A percentile compares a stretch with the other conserved stretches of the same genome.
These are phyloP conservation scores for Rhagonycha fulva DNA, from an alignment of 2,888 invertebrate genomes.

Conservation along the genomic window DNA sequence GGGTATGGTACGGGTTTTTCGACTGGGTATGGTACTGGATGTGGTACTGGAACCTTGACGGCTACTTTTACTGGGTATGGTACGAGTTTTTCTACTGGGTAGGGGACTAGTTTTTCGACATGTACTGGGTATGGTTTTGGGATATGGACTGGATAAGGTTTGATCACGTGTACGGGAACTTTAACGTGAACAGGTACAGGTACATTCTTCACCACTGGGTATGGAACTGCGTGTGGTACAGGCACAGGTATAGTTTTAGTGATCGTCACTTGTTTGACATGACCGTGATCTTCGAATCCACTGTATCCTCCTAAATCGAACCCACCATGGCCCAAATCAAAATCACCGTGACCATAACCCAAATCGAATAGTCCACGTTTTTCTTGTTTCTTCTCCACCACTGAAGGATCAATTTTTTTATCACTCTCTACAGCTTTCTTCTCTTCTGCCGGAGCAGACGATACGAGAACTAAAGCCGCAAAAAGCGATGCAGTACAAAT, in stretches of 20 bases:
- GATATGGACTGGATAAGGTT: constrained; percentile 57
- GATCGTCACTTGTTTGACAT: constrained; percentile 57
- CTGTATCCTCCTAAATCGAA: constrained; percentile 31
- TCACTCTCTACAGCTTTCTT: constrained; percentile 41
- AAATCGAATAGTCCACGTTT: constrained; percentile 46
- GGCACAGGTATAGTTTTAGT: constrained; percentile 65
- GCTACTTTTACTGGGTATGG: constrained; percentile 51
- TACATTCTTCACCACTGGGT: constrained; percentile 66
- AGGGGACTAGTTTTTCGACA: constrained; percentile 58
- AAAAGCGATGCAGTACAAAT: constrained; percentile 47
- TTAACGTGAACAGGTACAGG: constrained; percentile 56
- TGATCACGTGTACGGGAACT: constrained; percentile 37
- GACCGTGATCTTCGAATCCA: constrained; percentile 21
- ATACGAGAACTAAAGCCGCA: constrained; percentile 49
- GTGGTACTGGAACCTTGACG: constrained; percentile 45
- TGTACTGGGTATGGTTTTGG: constrained; percentile 55
- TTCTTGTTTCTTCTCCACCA: constrained; percentile 41
- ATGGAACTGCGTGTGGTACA: constrained; percentile 65
- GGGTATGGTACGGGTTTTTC: constrained; percentile 47
- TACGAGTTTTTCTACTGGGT: constrained; percentile 59
- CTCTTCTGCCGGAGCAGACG: constrained; percentile 39
- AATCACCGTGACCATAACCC: constrained; percentile 37
- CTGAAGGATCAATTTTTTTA: constrained; percentile 25
- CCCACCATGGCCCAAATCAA: constrained; percentile 23
- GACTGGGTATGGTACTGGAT: constrained; percentile 39